Percentiles rank a stretch among this genome's conserved stretches.
Evolutionary conservation across 2,113 vertebrate species (phyloP).

Genomic region (Leucoraja erinaceus): DNA sequence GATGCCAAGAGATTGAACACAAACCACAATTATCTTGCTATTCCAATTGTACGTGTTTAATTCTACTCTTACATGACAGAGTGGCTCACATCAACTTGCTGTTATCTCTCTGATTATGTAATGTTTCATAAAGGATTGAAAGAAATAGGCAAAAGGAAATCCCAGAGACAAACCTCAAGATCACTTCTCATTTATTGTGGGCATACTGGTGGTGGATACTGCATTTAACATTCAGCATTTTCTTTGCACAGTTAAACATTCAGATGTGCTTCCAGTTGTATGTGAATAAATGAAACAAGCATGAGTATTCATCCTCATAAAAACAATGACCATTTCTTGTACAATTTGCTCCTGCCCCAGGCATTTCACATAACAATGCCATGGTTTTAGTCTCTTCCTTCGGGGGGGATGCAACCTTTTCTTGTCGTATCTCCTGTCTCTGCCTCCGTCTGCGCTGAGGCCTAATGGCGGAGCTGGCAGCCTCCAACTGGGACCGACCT

Average conservation of each 20-base stretch:
- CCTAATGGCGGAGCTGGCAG: no score
- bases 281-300: constrained; percentile 12
- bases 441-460: no score
- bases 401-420: no score
- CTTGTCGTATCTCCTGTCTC: no score
- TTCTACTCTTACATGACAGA: neutral
- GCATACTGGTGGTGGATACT: neutral
- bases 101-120: neutral
- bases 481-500: no score
- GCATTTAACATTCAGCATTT: neutral
- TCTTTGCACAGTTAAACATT: neutral
- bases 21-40: neutral
- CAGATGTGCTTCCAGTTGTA: neutral
- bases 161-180: neutral
- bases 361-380: neutral
- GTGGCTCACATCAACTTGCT: neutral
- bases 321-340: neutral
- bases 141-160: neutral
- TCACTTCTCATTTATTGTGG: neutral
- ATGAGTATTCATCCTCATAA: neutral
- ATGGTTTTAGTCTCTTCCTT: no score
- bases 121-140: neutral
- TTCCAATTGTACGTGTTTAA: neutral
- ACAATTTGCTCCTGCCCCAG: neutral
- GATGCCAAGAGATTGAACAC: neutral